Evolutionary conservation across 2,797 vertebrate genomes (phyloP).

Genomic region (Cossypha heuglini): DNA sequence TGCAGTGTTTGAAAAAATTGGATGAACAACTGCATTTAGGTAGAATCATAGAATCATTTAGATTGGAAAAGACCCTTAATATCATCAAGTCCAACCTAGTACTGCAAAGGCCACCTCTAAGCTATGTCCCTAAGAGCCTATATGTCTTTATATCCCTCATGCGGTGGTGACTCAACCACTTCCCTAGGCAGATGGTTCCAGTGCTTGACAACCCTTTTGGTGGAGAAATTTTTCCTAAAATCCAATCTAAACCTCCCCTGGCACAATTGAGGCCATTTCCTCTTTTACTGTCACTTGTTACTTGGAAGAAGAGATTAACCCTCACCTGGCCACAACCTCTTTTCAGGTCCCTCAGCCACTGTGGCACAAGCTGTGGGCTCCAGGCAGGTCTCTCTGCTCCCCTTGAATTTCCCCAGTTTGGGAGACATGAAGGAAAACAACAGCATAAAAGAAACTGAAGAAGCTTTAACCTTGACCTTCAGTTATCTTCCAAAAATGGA

Average conservation of each 20-base stretch:
- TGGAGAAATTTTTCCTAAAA: not conserved
- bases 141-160: not conserved
- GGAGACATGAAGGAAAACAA: not conserved
- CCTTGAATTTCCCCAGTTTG: rapidly evolving
- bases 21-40: not conserved
- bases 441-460: not conserved
- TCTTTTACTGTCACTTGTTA: not conserved
- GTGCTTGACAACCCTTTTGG: not conserved
- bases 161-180: not conserved
- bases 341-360: not conserved
- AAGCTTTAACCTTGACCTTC: not conserved
- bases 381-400: not conserved
- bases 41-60: not conserved
- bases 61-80: not conserved
- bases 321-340: not conserved
- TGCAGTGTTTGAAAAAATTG: not conserved
- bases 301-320: not conserved
- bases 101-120: not conserved
- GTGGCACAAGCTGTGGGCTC: not conserved
- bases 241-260: not conserved
- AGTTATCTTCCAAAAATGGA: not conserved
- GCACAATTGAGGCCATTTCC: not conserved
- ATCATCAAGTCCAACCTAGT: not conserved
- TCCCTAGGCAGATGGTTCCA: not conserved
- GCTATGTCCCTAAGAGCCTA: not conserved